Evolutionary conservation across 2,797 vertebrate genomes (phyloP), one percentile per base, ranked within the genome.

Genomic region (Spinibarbus caldwelli): DNA sequence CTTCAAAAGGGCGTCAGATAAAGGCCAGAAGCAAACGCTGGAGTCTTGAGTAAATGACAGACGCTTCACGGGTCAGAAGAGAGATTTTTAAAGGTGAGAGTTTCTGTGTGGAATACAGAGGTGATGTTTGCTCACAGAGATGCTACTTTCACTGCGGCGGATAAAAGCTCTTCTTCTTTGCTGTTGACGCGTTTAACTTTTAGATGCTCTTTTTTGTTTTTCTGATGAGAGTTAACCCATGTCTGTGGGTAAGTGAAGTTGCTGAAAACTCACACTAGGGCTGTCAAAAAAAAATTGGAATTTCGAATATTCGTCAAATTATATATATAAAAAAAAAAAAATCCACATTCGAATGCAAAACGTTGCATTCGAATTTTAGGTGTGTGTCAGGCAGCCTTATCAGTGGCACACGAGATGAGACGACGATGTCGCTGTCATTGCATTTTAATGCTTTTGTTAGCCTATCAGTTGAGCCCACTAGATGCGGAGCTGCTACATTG

Each of bases 21-120:
- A 47, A 84, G 84, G 80, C 88, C 54, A 57, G 83, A 85, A 83
- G 78, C 77, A 67, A 85, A 29, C 26, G 80, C 64, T 72, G 6
- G 23, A 80, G 86, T 82, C 79, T 78, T 86, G 78, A 83, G 84
- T 77, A 86, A 87, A 85, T 87, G 79, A 86, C 72, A 87, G 64
- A 78, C 38, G 21, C 70, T 71, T 26, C 71, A 73, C 57, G 78
- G 68, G 78, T 87, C 86, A 83, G 78, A 52, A 26, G 85, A 66
- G 82, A 87, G 85, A 68, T 64, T 43, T 57, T 54, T 68, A 85
- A 89, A 90, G 89, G 84, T 87, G 79, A 89, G 86, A 80, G 82
- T 85, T 83, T 80, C 76, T 71, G 68, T 38, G 41, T 19, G 70
- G 57, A 88, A 85, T 80, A 80, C 49, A 82, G 49, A 86, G 78